phyloP scores from a whole-genome alignment of 2,113 vertebrate species.

The Columbina picui region DNA sequence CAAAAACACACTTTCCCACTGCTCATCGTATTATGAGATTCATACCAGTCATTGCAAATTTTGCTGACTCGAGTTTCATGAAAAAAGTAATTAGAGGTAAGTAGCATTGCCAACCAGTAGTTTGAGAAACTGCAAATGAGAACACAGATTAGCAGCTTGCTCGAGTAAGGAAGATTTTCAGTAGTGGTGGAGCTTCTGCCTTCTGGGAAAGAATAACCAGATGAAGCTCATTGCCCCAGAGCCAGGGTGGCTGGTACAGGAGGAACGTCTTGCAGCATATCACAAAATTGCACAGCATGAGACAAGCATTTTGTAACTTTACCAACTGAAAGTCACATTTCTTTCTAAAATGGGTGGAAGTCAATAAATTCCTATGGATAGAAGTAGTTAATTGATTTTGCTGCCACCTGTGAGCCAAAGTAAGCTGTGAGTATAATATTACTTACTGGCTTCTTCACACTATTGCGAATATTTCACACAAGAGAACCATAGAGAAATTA shows the following conservation, averaged over 20 bases:
- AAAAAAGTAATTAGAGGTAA: background rate
- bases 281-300: background rate
- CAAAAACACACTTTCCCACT: background rate
- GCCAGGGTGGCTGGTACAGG: background rate
- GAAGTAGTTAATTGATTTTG: conserved; percentile 73
- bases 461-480: conserved; percentile 43
- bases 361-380: conserved; percentile 62
- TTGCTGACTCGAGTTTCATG: conserved; percentile 22
- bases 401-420: conserved; percentile 62
- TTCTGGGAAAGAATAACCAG: background rate
- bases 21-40: background rate
- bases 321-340: conserved; percentile 8
- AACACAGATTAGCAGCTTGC: background rate
- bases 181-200: background rate
- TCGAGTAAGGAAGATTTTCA: background rate
- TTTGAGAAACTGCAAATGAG: background rate
- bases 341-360: conserved; percentile 48
- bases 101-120: background rate
- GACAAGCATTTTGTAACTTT: background rate
- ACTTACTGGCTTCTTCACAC: conserved; percentile 49
- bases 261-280: background rate
- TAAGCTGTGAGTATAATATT: conserved; percentile 34
- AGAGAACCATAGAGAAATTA: conserved; percentile 69
- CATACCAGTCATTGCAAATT: background rate
- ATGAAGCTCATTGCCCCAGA: background rate